Evolutionary conservation across 2,797 vertebrate species (phyloP), one percentile per base, ranked within the genome.

Genomic region (Pitangus sulphuratus): DNA sequence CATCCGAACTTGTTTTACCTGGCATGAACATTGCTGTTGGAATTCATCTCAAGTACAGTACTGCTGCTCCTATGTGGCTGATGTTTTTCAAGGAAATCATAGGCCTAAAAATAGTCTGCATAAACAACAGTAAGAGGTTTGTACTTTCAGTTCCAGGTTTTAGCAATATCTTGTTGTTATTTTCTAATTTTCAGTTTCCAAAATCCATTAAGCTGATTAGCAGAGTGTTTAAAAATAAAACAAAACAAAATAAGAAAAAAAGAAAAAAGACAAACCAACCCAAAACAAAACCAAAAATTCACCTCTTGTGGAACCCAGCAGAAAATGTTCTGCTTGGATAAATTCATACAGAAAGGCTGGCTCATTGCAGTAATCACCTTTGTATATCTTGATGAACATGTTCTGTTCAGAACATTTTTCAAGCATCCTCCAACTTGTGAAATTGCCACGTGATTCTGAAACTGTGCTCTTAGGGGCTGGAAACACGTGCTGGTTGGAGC

Each of bases 51-150:
- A 30, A 91, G 87, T 90, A 86, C 96, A 92, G 94, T 94, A 68
- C 88, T 91, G 90, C 94, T 95, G 87, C 93, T 97, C 85, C 93
- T 65, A 44, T 94, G 90, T 80, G 92, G 75, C 91, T 96, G 89
- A 87, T 97, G 96, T 97, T 97, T 97, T 97, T 96, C 95, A 97
- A 97, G 96, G 96, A 97, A 97, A 97, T 97, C 95, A 76, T 64
- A 79, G 92, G 51, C 89, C 97, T 97, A 97, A 97, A 97, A 97
- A 97, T 97, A 97, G 97, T 91, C 94, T 97, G 84, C 82, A 97
- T 97, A 97, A 97, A 97, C 96, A 97, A 95, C 95, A 95, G 92
- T 95, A 95, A 97, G 94, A 97, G 92, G 80, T 93, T 96, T 96
- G 96, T 97, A 93, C 96, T 97, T 96, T 93, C 90, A 95, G 96